A percentile compares a stretch with the other conserved stretches of the same genome.
These are phyloP conservation scores for Monochamus saltuarius DNA, from an alignment of 1,140 invertebrate species.

Conservation along the genomic window DNA sequence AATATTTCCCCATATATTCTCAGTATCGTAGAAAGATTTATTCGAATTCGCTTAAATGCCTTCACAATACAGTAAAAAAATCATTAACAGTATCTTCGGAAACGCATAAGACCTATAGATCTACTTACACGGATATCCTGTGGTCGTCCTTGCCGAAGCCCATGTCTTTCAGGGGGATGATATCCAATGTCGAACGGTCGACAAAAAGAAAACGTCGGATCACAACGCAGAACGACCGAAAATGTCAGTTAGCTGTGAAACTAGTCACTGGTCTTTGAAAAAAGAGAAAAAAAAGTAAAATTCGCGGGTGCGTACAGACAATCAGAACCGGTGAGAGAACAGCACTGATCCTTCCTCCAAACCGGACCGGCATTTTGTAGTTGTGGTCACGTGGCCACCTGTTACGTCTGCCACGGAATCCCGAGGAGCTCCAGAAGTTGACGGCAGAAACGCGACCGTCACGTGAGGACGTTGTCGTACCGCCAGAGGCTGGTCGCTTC, in stretches of 20 bases:
- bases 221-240: background rate
- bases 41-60: no score
- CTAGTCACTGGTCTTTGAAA: background rate
- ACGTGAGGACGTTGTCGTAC: no score
- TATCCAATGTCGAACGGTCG: background rate
- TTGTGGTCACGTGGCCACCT: slow-evolving; percentile 5
- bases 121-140: slow-evolving; percentile 9
- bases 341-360: slow-evolving; percentile 7
- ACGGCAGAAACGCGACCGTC: no score
- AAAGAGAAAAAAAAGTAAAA: slow-evolving; percentile 3
- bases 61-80: no score
- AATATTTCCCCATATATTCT: no score
- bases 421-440: no score
- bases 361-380: slow-evolving; percentile 14
- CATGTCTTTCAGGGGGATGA: background rate
- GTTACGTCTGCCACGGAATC: no score
- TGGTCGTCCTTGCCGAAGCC: background rate
- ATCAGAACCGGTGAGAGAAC: slow-evolving; percentile 9
- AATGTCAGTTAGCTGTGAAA: background rate
- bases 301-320: no score
- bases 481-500: no score
- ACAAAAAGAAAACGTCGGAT: background rate
- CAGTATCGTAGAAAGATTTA: no score
- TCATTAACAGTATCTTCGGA: background rate
- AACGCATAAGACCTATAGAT: background rate